These are phyloP conservation scores for Malurus splendens DNA, from an alignment of 2,797 vertebrate genomes.

Conservation along the genomic window DNA sequence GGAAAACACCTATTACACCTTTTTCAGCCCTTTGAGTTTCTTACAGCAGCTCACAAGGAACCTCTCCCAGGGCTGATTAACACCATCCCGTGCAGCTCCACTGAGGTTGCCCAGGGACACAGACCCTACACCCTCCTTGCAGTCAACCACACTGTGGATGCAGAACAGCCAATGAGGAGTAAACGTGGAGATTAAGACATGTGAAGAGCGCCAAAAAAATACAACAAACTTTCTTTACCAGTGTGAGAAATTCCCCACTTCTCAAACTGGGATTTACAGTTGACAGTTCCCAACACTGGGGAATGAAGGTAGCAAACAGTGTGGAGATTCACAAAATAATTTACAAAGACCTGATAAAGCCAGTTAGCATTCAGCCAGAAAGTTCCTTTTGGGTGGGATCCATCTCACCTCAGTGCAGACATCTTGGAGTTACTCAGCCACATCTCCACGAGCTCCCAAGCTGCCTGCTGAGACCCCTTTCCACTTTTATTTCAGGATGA, in stretches of 20 bases:
- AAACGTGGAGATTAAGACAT: not conserved
- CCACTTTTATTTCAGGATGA: not conserved
- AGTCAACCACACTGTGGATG: not conserved
- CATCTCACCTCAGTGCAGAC: not conserved
- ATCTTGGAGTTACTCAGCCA: not conserved
- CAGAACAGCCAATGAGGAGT: not conserved
- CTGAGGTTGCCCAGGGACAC: not conserved
- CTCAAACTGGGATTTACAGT: not conserved
- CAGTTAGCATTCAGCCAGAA: not conserved
- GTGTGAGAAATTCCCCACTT: not conserved
- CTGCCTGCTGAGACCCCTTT: not conserved
- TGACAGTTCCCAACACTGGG: not conserved
- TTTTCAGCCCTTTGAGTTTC: not conserved
- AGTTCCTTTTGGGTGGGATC: not conserved
- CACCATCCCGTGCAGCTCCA: not conserved
- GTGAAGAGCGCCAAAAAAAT: accelerated
- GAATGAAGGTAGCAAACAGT: not conserved
- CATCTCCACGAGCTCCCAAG: not conserved
- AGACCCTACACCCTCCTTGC: not conserved
- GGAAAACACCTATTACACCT: not conserved
- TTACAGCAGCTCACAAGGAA: not conserved
- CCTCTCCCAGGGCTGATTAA: not conserved
- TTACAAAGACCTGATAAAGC: not conserved
- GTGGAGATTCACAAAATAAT: not conserved
- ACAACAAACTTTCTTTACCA: not conserved